Evolutionary conservation across 2,797 vertebrate genomes (phyloP).

Genomic region (Gymnopithys bicolor): DNA sequence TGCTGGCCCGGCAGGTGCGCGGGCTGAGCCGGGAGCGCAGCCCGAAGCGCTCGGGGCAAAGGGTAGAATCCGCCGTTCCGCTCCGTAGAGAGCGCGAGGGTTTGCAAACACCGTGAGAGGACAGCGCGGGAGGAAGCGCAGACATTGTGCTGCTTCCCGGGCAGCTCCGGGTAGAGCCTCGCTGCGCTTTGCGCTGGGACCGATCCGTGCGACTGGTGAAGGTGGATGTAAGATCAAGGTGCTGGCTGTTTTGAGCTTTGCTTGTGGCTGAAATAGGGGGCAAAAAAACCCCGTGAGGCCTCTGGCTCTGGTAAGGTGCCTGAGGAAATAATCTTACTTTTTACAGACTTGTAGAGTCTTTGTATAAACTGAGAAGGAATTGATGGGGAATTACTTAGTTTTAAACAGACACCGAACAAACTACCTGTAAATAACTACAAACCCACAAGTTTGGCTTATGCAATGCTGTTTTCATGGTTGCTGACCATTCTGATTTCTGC

Average conservation of each 20-base stretch:
- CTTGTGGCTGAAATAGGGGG: background rate
- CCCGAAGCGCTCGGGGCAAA: fast-evolving
- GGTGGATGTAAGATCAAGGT: fast-evolving
- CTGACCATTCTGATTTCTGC: background rate
- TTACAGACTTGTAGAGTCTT: background rate
- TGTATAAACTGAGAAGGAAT: background rate
- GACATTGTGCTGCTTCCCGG: fast-evolving
- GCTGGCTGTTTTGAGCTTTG: background rate
- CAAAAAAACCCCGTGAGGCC: fast-evolving
- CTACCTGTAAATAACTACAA: background rate
- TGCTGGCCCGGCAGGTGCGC: background rate
- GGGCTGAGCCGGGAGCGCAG: fast-evolving
- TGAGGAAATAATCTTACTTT: background rate
- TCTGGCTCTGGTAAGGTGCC: no score
- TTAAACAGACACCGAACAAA: background rate
- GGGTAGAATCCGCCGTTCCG: background rate
- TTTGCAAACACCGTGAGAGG: background rate
- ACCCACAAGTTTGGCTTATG: background rate
- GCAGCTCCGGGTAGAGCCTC: fast-evolving
- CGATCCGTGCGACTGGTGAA: fast-evolving
- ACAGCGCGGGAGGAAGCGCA: fast-evolving
- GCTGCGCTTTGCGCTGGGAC: fast-evolving
- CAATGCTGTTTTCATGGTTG: background rate
- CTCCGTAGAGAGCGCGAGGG: no score
- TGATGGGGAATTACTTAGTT: background rate